Conservation (phyloP, 2,888 invertebrate species). For the Scaptomyza tumidula region DNA sequence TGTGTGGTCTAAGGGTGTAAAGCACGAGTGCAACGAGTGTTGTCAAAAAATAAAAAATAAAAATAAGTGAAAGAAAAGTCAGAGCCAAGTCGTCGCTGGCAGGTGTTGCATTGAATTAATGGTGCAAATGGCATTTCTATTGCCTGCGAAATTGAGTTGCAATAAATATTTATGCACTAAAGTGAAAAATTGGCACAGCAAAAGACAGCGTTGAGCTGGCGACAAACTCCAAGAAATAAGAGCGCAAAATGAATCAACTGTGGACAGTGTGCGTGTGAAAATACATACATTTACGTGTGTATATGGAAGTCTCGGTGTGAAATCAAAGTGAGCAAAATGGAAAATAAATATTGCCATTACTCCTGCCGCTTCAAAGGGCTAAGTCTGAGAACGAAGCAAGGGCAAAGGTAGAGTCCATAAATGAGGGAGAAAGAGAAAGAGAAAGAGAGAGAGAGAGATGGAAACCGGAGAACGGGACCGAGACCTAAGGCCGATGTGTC, state of each 20-base stretch:
- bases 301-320: slow-evolving; percentile 43
- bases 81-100: slow-evolving; percentile 74
- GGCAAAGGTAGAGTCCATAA: neutral
- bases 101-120: slow-evolving; percentile 79
- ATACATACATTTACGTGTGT: neutral
- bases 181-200: slow-evolving; percentile 77
- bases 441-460: slow-evolving; percentile 2
- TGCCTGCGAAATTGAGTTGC: slow-evolving; percentile 79
- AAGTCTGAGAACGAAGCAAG: slow-evolving; percentile 2
- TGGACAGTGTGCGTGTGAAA: slow-evolving; percentile 10
- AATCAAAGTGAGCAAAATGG: slow-evolving; percentile 66
- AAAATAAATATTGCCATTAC: slow-evolving; percentile 78
- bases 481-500: slow-evolving; percentile 52
- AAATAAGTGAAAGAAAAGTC: slow-evolving; percentile 31
- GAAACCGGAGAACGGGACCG: neutral
- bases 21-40: slow-evolving; percentile 12
- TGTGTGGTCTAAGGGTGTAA: slow-evolving; percentile 5
- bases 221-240: slow-evolving; percentile 16
- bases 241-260: slow-evolving; percentile 20
- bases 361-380: slow-evolving; percentile 48
- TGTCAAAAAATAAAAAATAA: slow-evolving; percentile 9
- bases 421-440: neutral
- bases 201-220: slow-evolving; percentile 52
- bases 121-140: slow-evolving; percentile 80
- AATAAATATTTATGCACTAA: slow-evolving; percentile 79